Base-by-base conservation (phyloP, 2,113 vertebrate species). In the Haplochromis burtoni region DNA sequence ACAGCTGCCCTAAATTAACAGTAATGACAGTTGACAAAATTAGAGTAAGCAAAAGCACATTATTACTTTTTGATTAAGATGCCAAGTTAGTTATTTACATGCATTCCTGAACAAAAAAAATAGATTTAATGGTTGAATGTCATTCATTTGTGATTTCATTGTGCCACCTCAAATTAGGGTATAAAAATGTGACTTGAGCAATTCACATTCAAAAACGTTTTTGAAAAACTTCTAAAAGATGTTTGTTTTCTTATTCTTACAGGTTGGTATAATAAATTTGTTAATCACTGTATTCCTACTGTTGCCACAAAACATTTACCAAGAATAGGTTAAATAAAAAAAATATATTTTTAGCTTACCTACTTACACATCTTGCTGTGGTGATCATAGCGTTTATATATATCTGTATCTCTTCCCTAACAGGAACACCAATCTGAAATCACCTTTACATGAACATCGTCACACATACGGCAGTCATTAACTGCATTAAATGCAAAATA, bases 321-420 rank as follows among this genome's bases (percentile, higher is more conserved):
- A 14, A 40, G 35, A 40, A 40, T 5, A 68, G 11, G 19, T 24
- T 40, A 40, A 40, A 68, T 68, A 68, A 40, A 68, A 68, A 68
- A 40, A 0, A 24, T 21, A 61, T 63, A 33, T 42, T 45, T 26
- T 45, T 26, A 45, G 13, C 66, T 71, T 0, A 3, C n/a, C 12
- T 24, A 42, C 66, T 45, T 26, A 16, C 66, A 71, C 21, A 21
- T 68, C 6, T 66, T 66, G 61, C 33, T 66, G 2, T 66, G 2
- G 31, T 38, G 17, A 38, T 66, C 10, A 5, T 5, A 66, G 31
- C 1, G 3, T 66, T 35, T 66, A 35, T 35, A 66, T 66, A n/a
- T 38, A 12, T 66, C 61, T 66, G 33, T 38, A 8, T 38, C 61
- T 38, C 61, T n/a, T 66, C 31, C 10, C 10, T 66, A 66, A 66